phyloP scores from a whole-genome alignment of 2,888 invertebrate genomes.

The Pycnomerus fuliginosus region DNA sequence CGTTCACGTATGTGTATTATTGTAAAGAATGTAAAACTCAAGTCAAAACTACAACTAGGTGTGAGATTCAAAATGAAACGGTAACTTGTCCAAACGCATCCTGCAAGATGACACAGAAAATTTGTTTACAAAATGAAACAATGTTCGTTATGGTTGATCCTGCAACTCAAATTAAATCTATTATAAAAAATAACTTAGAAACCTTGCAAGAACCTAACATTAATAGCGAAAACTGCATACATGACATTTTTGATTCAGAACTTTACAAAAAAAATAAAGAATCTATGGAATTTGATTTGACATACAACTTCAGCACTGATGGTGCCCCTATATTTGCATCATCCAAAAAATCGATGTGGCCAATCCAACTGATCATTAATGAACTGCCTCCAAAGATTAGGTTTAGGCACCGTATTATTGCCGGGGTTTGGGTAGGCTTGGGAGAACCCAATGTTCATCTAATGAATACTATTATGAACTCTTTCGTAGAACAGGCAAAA shows the following conservation, averaged over 20 bases:
- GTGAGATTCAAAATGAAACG: not conserved
- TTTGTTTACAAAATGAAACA: no score
- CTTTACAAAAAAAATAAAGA: not conserved
- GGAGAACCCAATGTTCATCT: not conserved
- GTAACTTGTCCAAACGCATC: not conserved
- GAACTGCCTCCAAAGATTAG: not conserved
- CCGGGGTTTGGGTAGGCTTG: not conserved
- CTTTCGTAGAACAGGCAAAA: not conserved
- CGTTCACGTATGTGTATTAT: not conserved
- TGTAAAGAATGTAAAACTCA: conserved; percentile 1
- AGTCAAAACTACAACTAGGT: not conserved
- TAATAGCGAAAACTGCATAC: no score
- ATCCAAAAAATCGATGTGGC: not conserved
- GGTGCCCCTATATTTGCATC: not conserved
- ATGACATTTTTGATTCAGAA: not conserved
- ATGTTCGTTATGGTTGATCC: no score
- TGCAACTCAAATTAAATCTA: no score
- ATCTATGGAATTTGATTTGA: not conserved
- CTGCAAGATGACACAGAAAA: no score
- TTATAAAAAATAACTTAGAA: no score
- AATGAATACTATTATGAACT: not conserved
- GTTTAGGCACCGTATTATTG: not conserved
- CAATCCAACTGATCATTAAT: not conserved
- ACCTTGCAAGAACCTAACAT: no score
- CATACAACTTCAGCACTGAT: not conserved